Conservation (phyloP, 2,797 vertebrate genomes). For the Paguma larvata region DNA sequence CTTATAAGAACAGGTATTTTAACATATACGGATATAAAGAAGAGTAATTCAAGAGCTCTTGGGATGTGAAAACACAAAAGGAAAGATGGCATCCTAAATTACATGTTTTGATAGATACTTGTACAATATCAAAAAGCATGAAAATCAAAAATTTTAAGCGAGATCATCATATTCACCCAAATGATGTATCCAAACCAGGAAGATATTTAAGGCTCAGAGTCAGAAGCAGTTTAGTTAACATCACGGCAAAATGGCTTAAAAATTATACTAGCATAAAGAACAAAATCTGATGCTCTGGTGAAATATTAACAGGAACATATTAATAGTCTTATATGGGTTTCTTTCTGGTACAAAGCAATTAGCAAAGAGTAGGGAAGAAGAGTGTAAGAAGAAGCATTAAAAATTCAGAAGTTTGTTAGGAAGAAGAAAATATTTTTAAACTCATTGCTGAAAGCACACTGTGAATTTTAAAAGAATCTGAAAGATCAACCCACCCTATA, state of each 20-base stretch:
- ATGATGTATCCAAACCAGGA: background rate
- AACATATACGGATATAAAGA: background rate
- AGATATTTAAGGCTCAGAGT: background rate
- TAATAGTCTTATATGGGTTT: constrained; percentile 33
- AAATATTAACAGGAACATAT: constrained; percentile 5
- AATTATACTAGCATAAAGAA: background rate
- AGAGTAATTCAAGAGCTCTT: background rate
- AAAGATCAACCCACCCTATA: background rate
- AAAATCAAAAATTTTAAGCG: constrained; percentile 1
- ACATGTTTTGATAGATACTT: background rate
- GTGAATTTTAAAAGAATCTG: background rate
- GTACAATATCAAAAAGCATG: background rate
- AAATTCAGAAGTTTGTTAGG: constrained; percentile 54
- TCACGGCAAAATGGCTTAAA: constrained; percentile 17
- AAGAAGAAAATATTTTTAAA: background rate
- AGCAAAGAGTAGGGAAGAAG: background rate
- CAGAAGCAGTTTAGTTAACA: constrained; percentile 52
- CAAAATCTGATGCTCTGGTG: background rate
- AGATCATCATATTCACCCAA: background rate
- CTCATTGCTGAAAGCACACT: background rate
- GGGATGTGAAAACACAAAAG: background rate
- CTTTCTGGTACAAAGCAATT: constrained; percentile 10
- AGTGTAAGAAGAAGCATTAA: background rate
- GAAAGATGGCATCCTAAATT: background rate
- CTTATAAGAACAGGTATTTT: background rate